Evolutionary conservation across 2,113 vertebrate species (phyloP).

Genomic region (Artemisiospiza belli): DNA sequence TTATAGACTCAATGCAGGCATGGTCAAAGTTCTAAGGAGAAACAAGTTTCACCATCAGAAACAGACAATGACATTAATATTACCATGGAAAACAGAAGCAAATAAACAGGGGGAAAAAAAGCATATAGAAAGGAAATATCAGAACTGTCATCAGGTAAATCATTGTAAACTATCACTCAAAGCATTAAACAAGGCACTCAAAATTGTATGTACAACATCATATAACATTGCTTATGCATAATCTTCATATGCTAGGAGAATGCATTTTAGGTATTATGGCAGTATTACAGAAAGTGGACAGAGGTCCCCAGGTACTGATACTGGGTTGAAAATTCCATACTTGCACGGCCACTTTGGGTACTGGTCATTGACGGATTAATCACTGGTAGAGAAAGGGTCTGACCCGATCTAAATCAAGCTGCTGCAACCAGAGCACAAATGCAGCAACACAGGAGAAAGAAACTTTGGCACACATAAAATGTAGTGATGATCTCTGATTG

Average conservation of each 20-base stretch:
- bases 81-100: background rate
- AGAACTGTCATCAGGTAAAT: background rate
- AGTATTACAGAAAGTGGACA: background rate
- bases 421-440: background rate
- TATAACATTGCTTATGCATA: background rate
- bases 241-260: background rate
- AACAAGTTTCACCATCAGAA: constrained; percentile 10
- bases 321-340: background rate
- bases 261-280: background rate
- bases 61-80: background rate
- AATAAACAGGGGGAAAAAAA: rapidly evolving
- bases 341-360: background rate
- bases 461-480: background rate
- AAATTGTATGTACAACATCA: background rate
- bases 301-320: background rate
- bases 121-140: background rate
- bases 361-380: background rate
- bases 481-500: background rate
- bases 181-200: background rate
- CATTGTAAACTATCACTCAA: background rate
- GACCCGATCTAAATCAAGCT: background rate
- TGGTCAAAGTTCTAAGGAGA: constrained; percentile 82
- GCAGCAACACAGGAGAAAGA: background rate
- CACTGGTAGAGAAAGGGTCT: background rate
- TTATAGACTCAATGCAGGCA: constrained; percentile 92